Evolutionary conservation across 2,113 vertebrate genomes (phyloP).

Genomic region (Etheostoma cragini): DNA sequence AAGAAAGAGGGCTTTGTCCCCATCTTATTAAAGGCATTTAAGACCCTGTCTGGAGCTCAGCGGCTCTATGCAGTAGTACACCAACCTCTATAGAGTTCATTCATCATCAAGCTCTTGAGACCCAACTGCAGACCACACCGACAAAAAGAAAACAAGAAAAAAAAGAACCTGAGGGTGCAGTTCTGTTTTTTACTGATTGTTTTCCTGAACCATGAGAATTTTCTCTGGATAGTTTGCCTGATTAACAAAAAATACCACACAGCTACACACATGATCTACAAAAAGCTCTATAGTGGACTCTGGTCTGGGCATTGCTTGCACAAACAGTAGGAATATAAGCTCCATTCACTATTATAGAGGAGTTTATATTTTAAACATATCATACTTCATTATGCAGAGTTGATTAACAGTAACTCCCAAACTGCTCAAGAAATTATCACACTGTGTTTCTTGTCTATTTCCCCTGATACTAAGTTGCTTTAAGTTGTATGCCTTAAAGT

Average conservation of each 20-base stretch:
- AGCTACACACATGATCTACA: slow-evolving; percentile 26
- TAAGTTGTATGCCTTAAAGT: background rate
- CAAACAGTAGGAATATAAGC: slow-evolving; percentile 27
- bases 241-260: slow-evolving; percentile 40
- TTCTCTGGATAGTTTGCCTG: slow-evolving; percentile 18
- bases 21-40: slow-evolving; percentile 82
- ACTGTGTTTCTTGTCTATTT: background rate
- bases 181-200: slow-evolving; percentile 40
- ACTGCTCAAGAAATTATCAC: background rate
- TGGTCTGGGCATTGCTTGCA: background rate
- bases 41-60: slow-evolving; percentile 74
- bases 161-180: background rate
- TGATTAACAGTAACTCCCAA: background rate
- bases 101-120: slow-evolving; percentile 61
- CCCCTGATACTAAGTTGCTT: background rate
- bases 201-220: slow-evolving; percentile 42
- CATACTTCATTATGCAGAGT: background rate
- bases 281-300: slow-evolving; percentile 31
- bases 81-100: slow-evolving; percentile 63
- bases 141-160: slow-evolving; percentile 2
- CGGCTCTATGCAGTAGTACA: slow-evolving; percentile 56
- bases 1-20: slow-evolving; percentile 83
- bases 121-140: slow-evolving; percentile 19
- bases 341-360: background rate
- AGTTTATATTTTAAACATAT: slow-evolving; percentile 4